These are phyloP conservation scores for Bujurquina vittata DNA, from an alignment of 2,113 vertebrate genomes.

Conservation along the genomic window DNA sequence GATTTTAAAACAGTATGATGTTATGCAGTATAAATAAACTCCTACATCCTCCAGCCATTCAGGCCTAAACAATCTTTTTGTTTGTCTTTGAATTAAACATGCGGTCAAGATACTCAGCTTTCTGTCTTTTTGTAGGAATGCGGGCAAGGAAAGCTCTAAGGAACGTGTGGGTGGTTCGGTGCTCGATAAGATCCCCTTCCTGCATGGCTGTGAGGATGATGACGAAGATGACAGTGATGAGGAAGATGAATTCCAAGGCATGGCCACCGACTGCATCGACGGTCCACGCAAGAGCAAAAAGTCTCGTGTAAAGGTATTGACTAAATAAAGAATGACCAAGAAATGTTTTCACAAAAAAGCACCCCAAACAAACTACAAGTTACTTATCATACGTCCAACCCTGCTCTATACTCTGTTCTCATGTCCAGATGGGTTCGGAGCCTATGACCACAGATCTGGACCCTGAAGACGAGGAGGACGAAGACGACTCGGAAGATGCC, in stretches of 20 bases:
- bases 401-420: background rate
- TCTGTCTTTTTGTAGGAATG: conserved; percentile 79
- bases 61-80: background rate
- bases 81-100: background rate
- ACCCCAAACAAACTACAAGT: background rate
- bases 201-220: conserved; percentile 86
- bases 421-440: conserved; percentile 81
- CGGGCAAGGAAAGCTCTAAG: conserved; percentile 84
- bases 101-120: background rate
- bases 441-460: conserved; percentile 86
- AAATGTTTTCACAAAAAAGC: background rate
- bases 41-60: too few species aligned
- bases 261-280: conserved; percentile 82
- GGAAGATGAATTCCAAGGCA: conserved; percentile 87
- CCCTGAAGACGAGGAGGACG: conserved; percentile 89
- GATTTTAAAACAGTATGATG: background rate
- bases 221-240: conserved; percentile 93
- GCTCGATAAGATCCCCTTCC: conserved; percentile 88
- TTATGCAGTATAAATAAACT: too few species aligned
- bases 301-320: conserved; percentile 77
- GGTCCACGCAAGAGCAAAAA: conserved; percentile 85
- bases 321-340: background rate
- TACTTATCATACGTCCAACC: background rate
- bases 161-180: conserved; percentile 80
- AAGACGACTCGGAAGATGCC: conserved; percentile 91